A percentile compares a stretch with the other conserved stretches of the same genome.
Evolutionary conservation across 2,797 vertebrate species (phyloP).

Genomic region (Xiphorhynchus erythropygius): DNA sequence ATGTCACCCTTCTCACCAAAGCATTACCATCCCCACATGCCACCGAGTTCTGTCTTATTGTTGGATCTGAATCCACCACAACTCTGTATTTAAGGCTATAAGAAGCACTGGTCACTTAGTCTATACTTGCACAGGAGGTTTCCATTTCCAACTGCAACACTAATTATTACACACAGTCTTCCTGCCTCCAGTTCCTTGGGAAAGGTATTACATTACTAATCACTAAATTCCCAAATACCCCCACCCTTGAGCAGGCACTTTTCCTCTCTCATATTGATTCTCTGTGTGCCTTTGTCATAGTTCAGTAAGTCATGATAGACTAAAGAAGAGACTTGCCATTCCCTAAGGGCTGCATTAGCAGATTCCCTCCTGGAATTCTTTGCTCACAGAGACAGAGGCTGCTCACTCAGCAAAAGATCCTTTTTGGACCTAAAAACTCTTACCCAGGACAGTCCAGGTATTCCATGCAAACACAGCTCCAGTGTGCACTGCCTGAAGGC

Average conservation of each 20-base stretch:
- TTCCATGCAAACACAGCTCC: not conserved
- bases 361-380: not conserved
- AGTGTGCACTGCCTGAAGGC: not conserved
- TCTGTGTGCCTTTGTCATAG: not conserved
- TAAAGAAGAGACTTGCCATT: not conserved
- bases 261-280: not conserved
- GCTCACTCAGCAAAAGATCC: not conserved
- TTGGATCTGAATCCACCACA: not conserved
- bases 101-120: rapidly evolving
- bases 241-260: not conserved
- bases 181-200: not conserved
- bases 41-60: not conserved
- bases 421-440: not conserved
- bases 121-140: not conserved
- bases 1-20: rapidly evolving
- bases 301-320: not conserved
- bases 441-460: not conserved
- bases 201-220: not conserved
- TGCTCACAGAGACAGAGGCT: not conserved
- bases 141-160: not conserved
- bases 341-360: not conserved
- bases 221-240: not conserved
- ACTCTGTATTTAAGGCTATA: not conserved
- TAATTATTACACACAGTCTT: not conserved
- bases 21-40: rapidly evolving